phyloP scores from a whole-genome alignment of 2,888 invertebrate species.

The Oligia strigilis region DNA sequence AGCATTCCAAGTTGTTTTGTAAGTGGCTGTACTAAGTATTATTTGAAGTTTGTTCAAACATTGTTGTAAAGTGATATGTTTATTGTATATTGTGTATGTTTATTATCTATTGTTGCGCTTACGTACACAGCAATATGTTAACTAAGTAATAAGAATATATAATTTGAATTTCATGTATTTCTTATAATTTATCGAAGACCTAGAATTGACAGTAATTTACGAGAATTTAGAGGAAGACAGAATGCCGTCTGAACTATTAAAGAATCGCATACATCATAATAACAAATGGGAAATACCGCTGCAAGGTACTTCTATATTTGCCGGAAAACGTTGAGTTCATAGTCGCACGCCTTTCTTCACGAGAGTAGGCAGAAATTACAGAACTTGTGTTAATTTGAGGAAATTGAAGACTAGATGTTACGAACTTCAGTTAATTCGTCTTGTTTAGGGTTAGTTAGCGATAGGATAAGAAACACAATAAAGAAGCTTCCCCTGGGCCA shows the following conservation, averaged over 20 bases:
- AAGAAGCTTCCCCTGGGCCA: neutral
- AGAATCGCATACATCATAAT: neutral
- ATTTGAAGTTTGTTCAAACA: conserved; percentile 43
- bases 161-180: conserved; percentile 47
- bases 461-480: neutral
- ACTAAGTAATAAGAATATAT: conserved; percentile 48
- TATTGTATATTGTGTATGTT: conserved; percentile 52
- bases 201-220: neutral
- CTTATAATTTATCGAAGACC: conserved; percentile 43
- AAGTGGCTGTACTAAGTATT: conserved; percentile 50
- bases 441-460: neutral
- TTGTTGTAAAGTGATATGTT: conserved; percentile 56
- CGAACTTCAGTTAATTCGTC: neutral
- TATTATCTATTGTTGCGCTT: conserved; percentile 57
- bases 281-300: neutral
- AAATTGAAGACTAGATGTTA: neutral
- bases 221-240: neutral
- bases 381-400: neutral
- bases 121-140: conserved; percentile 49
- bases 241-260: neutral
- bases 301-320: neutral
- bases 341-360: neutral
- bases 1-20: conserved; percentile 52
- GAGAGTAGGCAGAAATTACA: neutral
- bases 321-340: neutral